These are phyloP conservation scores for Hedya salicella DNA, from an alignment of 2,888 invertebrate genomes.

Conservation along the genomic window DNA sequence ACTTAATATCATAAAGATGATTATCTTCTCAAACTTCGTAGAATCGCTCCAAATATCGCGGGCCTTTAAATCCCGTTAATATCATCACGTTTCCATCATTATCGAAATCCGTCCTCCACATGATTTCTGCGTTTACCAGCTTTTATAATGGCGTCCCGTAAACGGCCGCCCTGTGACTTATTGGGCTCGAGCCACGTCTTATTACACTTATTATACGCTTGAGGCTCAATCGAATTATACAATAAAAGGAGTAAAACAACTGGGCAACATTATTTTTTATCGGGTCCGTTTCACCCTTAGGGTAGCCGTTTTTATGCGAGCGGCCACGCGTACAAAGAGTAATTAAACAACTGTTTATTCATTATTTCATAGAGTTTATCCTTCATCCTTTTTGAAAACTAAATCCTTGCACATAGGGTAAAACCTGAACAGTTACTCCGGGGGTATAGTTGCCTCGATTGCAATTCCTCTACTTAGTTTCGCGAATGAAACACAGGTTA, in stretches of 20 bases:
- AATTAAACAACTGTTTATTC: conserved; percentile 4
- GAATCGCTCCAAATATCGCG: conserved; percentile 5
- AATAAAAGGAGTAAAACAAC: conserved; percentile 49
- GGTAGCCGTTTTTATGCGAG: conserved; percentile 47
- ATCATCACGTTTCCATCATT: conserved; percentile 13
- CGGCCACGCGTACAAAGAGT: not conserved
- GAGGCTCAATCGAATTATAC: conserved; percentile 68
- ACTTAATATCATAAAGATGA: not conserved
- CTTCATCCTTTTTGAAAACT: no score
- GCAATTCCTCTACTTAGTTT: no score
- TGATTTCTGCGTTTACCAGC: conserved; percentile 42
- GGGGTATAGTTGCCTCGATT: no score
- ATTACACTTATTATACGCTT: conserved; percentile 76
- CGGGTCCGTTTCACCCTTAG: conserved; percentile 51
- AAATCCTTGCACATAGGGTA: no score
- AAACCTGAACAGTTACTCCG: no score
- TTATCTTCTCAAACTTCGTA: not conserved
- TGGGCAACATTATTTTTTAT: conserved; percentile 52
- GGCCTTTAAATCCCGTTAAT: conserved; percentile 4
- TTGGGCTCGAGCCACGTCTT: conserved; percentile 63
- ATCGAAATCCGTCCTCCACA: conserved; percentile 27
- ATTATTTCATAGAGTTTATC: no score
- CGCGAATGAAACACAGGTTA: no score
- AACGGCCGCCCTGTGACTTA: conserved; percentile 65
- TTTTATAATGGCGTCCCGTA: conserved; percentile 54